Conservation (phyloP, 2,888 invertebrate species). For the Nephrotoma guestfalica region DNA sequence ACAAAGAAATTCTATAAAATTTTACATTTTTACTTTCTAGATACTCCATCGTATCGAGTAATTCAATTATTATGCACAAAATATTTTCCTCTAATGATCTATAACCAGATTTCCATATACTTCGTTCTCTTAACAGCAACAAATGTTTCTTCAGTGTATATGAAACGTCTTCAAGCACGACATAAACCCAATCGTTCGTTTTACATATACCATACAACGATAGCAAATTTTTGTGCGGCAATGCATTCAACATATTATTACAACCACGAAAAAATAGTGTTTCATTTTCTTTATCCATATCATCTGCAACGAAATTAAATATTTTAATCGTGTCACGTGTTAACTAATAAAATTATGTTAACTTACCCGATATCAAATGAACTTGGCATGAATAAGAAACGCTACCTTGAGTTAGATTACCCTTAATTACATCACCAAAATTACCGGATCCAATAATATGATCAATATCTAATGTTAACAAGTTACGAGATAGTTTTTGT, state of each 20-base stretch:
- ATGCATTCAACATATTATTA: slow-evolving; percentile 52
- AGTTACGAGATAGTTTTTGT: slow-evolving; percentile 43
- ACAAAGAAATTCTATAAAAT: neutral
- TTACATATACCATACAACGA: slow-evolving; percentile 67
- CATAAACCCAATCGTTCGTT: slow-evolving; percentile 55
- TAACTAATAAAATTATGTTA: neutral
- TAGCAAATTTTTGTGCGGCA: slow-evolving; percentile 55
- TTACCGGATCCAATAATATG: slow-evolving; percentile 57
- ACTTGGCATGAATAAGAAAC: slow-evolving; percentile 36
- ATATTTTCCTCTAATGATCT: slow-evolving; percentile 47
- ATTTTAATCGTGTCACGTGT: neutral
- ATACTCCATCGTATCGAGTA: slow-evolving; percentile 59
- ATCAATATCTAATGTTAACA: slow-evolving; percentile 53
- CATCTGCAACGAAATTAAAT: slow-evolving; percentile 24
- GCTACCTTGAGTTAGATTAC: slow-evolving; percentile 41
- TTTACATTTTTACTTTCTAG: slow-evolving; percentile 45
- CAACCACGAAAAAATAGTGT: slow-evolving; percentile 50
- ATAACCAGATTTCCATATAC: slow-evolving; percentile 15
- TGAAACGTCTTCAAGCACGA: slow-evolving; percentile 55
- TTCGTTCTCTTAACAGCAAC: slow-evolving; percentile 36
- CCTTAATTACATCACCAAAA: slow-evolving; percentile 64
- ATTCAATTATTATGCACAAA: slow-evolving; percentile 47
- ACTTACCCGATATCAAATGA: slow-evolving; percentile 42
- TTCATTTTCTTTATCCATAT: slow-evolving; percentile 32
- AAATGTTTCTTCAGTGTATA: slow-evolving; percentile 56